phyloP scores from a whole-genome alignment of 2,888 invertebrate species.

The Lissocephala sabroskyi region DNA sequence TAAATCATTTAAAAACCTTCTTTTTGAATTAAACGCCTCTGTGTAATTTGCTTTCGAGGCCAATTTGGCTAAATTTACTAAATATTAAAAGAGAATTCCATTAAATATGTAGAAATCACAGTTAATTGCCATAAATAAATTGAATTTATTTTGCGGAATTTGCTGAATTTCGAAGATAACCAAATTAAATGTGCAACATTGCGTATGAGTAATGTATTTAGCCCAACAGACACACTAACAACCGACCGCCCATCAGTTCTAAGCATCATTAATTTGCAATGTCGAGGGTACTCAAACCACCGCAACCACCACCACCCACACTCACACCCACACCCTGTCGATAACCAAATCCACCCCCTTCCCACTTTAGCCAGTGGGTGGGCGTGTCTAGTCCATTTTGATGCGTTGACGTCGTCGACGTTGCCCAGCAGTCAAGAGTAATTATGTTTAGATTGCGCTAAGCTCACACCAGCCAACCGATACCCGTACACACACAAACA shows the following conservation, averaged over 20 bases:
- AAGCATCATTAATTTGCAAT: slow-evolving; percentile 51
- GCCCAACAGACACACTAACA: slow-evolving; percentile 17
- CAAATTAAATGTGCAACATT: slow-evolving; percentile 39
- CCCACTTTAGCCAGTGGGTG: too few relatives aligned
- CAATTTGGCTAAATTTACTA: neutral
- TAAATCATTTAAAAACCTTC: too few relatives aligned
- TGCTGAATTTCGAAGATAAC: slow-evolving; percentile 18
- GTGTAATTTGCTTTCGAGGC: too few relatives aligned
- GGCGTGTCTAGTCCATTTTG: too few relatives aligned
- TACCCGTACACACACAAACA: neutral
- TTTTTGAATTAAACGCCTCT: too few relatives aligned
- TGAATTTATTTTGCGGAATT: slow-evolving; percentile 23
- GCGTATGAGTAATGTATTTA: slow-evolving; percentile 51
- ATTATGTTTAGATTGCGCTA: slow-evolving; percentile 32
- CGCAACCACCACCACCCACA: too few relatives aligned
- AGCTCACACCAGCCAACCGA: slow-evolving; percentile 7
- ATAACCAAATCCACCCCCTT: too few relatives aligned
- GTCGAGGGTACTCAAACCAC: too few relatives aligned
- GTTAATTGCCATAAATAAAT: slow-evolving; percentile 11
- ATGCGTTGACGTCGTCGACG: too few relatives aligned
- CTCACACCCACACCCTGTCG: too few relatives aligned
- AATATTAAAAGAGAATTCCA: neutral
- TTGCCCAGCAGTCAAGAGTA: slow-evolving; percentile 37
- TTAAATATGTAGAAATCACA: neutral
- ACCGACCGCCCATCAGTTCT: slow-evolving; percentile 22